phyloP scores from a whole-genome alignment of 2,888 invertebrate genomes.

The Hermaeophaga mercurialis region DNA sequence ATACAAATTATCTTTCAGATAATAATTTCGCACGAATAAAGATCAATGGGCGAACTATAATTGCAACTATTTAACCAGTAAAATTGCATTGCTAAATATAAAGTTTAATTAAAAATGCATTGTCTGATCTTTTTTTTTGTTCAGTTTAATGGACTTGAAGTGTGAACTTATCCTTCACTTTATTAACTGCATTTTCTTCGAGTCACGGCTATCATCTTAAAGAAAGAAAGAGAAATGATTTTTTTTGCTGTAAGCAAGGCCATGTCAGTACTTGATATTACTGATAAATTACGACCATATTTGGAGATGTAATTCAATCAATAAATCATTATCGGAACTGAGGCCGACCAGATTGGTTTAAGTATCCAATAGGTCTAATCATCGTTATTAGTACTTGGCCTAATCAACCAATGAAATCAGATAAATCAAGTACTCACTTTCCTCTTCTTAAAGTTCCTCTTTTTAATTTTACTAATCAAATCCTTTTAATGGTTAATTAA shows the following conservation, averaged over 20 bases:
- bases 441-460: too few species aligned
- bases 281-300: constrained; percentile 20
- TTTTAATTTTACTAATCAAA: too few species aligned
- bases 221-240: constrained; percentile 6
- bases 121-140: too few species aligned
- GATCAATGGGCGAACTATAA: too few species aligned
- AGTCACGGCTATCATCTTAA: background rate
- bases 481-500: too few species aligned
- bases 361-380: constrained; percentile 5
- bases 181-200: constrained; percentile 4
- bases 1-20: too few species aligned
- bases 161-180: background rate
- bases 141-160: too few species aligned
- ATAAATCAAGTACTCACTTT: too few species aligned
- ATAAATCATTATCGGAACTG: constrained; percentile 12
- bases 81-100: too few species aligned
- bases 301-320: constrained; percentile 14
- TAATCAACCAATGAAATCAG: background rate
- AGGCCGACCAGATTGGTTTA: constrained; percentile 14
- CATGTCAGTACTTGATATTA: background rate
- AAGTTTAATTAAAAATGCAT: too few species aligned
- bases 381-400: constrained; percentile 9
- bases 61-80: too few species aligned
- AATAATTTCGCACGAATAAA: too few species aligned
- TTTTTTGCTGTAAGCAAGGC: constrained; percentile 6